Conservation (phyloP, 1,140 invertebrate species). For the Drosophila busckii region DNA sequence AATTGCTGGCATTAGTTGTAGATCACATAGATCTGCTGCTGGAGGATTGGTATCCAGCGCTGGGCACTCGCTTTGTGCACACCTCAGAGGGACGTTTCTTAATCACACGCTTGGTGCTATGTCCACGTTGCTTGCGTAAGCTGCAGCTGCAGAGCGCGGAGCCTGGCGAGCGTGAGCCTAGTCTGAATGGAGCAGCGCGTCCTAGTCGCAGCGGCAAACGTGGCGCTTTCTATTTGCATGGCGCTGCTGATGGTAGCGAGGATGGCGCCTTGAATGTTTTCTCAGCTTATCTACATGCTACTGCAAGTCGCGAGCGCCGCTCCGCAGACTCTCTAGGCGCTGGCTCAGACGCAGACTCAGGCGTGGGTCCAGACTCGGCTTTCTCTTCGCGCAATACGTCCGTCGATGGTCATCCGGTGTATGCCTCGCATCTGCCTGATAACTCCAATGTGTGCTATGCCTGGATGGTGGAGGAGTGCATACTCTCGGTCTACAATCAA, state of each 20-base stretch:
- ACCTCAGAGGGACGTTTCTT: slow-evolving; percentile 97
- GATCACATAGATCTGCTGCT: slow-evolving; percentile 97
- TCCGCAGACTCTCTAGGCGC: slow-evolving; percentile 70
- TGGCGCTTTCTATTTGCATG: slow-evolving; percentile 50
- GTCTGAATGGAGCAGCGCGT: slow-evolving; percentile 27
- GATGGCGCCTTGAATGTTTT: slow-evolving; percentile 68
- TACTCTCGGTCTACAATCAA: slow-evolving; percentile 87
- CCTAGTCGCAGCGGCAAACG: slow-evolving; percentile 48
- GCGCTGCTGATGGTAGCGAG: slow-evolving; percentile 49
- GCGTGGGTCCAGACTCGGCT: slow-evolving; percentile 81
- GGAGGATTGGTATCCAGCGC: slow-evolving; percentile 98
- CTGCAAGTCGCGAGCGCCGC: slow-evolving; percentile 54
- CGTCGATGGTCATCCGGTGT: slow-evolving; percentile 86
- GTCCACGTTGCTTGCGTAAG: slow-evolving; percentile 87
- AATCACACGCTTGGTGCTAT: slow-evolving; percentile 96
- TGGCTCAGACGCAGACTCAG: slow-evolving; percentile 82
- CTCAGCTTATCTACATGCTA: slow-evolving; percentile 71
- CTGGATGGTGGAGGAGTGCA: slow-evolving; percentile 97
- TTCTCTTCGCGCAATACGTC: slow-evolving; percentile 89
- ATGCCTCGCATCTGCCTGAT: slow-evolving; percentile 51
- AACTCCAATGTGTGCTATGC: slow-evolving; percentile 80
- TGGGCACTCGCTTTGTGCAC: slow-evolving; percentile 97
- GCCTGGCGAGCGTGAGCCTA: slow-evolving; percentile 65
- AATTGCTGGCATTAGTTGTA: slow-evolving; percentile 93
- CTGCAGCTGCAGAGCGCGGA: slow-evolving; percentile 47